A percentile compares a stretch with the other conserved stretches of the same genome.
Evolutionary conservation across 1,140 invertebrate species (phyloP).

Genomic region (Batillaria attramentaria): DNA sequence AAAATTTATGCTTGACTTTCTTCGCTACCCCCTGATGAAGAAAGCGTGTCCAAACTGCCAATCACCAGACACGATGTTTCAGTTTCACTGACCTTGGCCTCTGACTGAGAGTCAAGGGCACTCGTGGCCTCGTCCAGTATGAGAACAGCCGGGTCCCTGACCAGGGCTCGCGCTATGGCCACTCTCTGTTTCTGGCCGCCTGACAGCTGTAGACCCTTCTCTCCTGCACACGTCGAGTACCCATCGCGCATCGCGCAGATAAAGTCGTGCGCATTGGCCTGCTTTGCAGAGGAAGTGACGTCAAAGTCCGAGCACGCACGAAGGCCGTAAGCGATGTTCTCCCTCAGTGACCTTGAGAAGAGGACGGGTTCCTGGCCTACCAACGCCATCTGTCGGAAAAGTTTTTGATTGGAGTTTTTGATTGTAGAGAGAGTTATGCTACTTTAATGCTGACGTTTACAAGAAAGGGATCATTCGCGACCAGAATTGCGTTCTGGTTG

Average conservation of each 20-base stretch:
- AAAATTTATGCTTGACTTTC: too few relatives aligned
- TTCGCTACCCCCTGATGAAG: too few relatives aligned
- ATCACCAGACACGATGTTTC: too few relatives aligned
- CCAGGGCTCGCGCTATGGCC: constrained; percentile 71
- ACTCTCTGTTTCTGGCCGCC: constrained; percentile 72
- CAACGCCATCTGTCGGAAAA: constrained; percentile 82
- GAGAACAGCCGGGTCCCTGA: constrained; percentile 72
- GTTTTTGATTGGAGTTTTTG: too few relatives aligned
- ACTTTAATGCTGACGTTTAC: too few relatives aligned
- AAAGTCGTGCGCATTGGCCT: constrained; percentile 91
- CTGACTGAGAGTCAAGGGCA: constrained; percentile 85
- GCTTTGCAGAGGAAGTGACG: constrained; percentile 86
- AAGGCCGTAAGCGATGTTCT: constrained; percentile 93
- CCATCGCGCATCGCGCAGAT: constrained; percentile 81
- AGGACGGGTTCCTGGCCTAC: constrained; percentile 90
- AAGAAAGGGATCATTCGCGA: too few relatives aligned
- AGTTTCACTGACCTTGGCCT: constrained; percentile 67
- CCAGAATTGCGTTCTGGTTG: too few relatives aligned
- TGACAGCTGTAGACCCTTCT: constrained; percentile 68
- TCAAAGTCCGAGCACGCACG: constrained; percentile 80
- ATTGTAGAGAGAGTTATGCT: too few relatives aligned
- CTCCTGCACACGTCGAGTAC: constrained; percentile 68
- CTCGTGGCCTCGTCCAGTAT: constrained; percentile 92
- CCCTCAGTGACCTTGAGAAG: constrained; percentile 87
- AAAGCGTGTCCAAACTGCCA: too few relatives aligned